Conservation (phyloP, 2,113 vertebrate species). For the Geothlypis trichas region DNA sequence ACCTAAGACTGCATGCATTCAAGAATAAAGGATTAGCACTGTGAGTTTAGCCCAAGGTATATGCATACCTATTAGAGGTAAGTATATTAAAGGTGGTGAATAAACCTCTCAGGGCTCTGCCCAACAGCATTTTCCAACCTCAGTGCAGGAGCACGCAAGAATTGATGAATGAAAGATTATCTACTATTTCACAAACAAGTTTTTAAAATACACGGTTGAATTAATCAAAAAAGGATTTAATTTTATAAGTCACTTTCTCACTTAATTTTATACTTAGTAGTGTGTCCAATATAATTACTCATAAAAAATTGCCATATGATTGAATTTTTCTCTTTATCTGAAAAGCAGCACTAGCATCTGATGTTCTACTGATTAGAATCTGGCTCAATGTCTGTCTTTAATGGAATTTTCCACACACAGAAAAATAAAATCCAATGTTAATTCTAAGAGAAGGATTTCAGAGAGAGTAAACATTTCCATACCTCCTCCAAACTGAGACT, state of each 20-base stretch:
- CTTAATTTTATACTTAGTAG: constrained; percentile 22
- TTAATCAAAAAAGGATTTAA: background rate
- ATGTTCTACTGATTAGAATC: background rate
- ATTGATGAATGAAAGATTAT: background rate
- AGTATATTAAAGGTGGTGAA: background rate
- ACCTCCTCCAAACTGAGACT: background rate
- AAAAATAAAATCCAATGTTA: background rate
- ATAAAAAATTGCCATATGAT: constrained; percentile 18
- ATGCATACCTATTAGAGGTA: background rate
- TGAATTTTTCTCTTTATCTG: constrained; percentile 42
- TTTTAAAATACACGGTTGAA: background rate
- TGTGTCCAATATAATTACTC: constrained; percentile 32
- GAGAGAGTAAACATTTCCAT: background rate
- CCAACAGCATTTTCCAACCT: background rate
- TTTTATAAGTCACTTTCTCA: background rate
- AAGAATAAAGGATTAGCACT: background rate
- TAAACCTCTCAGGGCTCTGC: background rate
- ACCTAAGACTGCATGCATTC: background rate
- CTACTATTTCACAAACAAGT: background rate
- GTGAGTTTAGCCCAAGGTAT: background rate
- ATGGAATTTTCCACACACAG: constrained; percentile 7
- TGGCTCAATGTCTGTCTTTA: background rate
- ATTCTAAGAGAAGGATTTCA: background rate
- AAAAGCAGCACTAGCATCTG: background rate
- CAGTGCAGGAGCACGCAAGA: background rate